Conservation (phyloP, 2,888 invertebrate species). For the Rotaria macrura region DNA sequence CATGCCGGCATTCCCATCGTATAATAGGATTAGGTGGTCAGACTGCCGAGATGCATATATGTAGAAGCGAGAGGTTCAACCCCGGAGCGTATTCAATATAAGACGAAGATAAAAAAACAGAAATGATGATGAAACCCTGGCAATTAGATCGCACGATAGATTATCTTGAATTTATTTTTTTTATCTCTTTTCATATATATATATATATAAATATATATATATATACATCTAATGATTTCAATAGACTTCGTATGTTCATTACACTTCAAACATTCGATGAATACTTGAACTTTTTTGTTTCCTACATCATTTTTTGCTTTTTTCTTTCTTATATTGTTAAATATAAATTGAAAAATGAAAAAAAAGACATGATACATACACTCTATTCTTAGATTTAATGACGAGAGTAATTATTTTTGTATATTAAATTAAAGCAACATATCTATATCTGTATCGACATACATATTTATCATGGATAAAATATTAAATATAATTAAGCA, state of each 20-base stretch:
- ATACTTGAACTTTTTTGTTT: not conserved
- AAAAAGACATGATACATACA: not conserved
- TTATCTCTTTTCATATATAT: too few relatives aligned
- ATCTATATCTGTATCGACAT: too few relatives aligned
- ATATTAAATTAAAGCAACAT: not conserved
- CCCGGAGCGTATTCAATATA: not conserved
- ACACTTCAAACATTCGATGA: not conserved
- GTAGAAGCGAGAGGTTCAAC: not conserved
- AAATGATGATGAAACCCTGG: not conserved
- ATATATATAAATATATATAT: too few relatives aligned
- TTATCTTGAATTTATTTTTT: not conserved
- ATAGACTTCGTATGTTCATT: not conserved
- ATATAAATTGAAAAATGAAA: not conserved
- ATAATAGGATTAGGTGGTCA: conserved; percentile 6
- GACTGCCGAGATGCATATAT: conserved; percentile 10
- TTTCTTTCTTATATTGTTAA: not conserved
- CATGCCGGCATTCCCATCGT: not conserved
- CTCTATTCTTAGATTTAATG: not conserved
- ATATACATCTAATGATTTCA: not conserved
- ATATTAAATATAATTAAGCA: not conserved
- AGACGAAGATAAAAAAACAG: not conserved
- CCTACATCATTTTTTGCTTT: not conserved
- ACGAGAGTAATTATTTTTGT: not conserved
- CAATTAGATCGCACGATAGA: not conserved
- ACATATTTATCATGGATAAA: not conserved